Evolutionary conservation across 2,113 vertebrate species (phyloP), one percentile per base, ranked within the genome.

Genomic region (Hemiprocne comata): DNA sequence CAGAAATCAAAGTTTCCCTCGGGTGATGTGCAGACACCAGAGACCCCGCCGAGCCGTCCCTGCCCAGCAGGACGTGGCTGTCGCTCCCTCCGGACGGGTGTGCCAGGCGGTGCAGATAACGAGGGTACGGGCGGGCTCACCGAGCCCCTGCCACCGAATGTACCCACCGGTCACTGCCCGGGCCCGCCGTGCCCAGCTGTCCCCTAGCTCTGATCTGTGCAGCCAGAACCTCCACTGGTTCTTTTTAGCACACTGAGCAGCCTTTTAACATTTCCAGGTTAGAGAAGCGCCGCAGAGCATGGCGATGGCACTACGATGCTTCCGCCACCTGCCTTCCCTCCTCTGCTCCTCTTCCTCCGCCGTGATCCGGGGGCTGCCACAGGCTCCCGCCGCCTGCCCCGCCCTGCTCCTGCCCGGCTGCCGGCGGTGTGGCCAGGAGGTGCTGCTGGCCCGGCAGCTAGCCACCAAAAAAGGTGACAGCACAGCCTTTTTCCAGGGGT

Each of bases 381-480:
- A 40, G 51, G 67, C 93, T 76, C 33, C 88, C 21, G 7, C 42
- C 12, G 76, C 71, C 54, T 81, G 73, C 64, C 38, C 89, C 5
- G 90, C 46, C 53, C 69, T 38, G 19, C 96, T 94, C 38, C 90
- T 21, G 19, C 58, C 28, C 28, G 79, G 82, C 94, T 85, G 53
- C 60, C 71, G 92, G 23, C 95, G 67, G 13, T 8, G 51, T 42
- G 76, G 9, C 82, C 96, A 46, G 4, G 76, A 77, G n/a, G 31
- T 85, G 31, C 34, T 95, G 66, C 97, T 97, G 23, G 42, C 78
- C 93, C 97, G 99, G 26, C 97, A 98, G 60, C 98, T 99, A 20
- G 99, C 99, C 86, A 99, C 99, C 94, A 99, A 99, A 97, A 99
- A 99, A 97, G 98, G 98, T 86, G 99, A 99, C 98, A 97, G 98